These are phyloP conservation scores for Schizothorax lantsangensis DNA, from an alignment of 2,797 vertebrate species.

Conservation along the genomic window DNA sequence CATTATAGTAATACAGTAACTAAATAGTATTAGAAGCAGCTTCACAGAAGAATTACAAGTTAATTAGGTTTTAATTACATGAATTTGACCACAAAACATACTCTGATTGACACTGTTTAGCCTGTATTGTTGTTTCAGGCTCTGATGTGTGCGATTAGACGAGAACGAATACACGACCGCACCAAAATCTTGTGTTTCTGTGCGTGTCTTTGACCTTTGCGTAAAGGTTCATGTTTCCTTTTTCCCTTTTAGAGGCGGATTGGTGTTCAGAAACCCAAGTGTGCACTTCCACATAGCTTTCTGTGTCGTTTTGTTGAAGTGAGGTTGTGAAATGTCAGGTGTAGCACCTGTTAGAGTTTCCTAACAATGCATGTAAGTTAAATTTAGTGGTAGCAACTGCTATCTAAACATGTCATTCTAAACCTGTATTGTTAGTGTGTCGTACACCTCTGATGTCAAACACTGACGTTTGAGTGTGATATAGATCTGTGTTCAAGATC, in stretches of 20 bases:
- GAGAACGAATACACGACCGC: not conserved
- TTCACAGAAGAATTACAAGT: not conserved
- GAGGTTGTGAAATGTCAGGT: not conserved
- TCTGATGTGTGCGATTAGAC: not conserved
- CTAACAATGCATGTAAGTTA: not conserved
- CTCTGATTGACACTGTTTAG: not conserved
- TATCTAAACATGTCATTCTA: not conserved
- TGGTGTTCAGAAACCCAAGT: conserved; percentile 7
- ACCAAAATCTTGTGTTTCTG: not conserved
- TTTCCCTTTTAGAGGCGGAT: not conserved
- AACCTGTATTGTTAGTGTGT: not conserved
- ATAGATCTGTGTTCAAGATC: not conserved
- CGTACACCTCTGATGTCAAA: not conserved
- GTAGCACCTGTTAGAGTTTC: not conserved
- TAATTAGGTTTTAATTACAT: not conserved
- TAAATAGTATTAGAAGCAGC: not conserved
- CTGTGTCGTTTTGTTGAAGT: not conserved
- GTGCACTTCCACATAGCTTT: conserved; percentile 13
- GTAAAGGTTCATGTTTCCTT: conserved; percentile 29
- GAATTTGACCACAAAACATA: not conserved
- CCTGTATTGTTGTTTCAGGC: not conserved
- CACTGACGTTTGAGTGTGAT: not conserved
- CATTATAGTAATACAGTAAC: conserved; percentile 1
- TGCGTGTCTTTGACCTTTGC: conserved; percentile 33
- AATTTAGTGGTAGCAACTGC: not conserved